Evolutionary conservation across 2,797 vertebrate genomes (phyloP), one percentile per base, ranked within the genome.

Genomic region (Hippopotamyrus pictus): DNA sequence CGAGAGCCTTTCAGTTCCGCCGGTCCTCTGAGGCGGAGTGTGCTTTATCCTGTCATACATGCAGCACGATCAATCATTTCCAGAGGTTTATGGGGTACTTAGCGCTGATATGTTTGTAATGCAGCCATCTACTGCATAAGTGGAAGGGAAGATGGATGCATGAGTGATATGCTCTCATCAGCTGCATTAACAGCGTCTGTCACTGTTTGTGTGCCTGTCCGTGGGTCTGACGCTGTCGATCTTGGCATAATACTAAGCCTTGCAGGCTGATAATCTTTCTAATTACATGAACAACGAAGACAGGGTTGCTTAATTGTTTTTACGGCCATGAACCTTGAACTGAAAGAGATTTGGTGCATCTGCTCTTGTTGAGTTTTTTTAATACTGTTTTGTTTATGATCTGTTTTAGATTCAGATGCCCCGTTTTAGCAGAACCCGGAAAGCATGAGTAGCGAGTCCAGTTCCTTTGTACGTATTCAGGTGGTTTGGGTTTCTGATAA

Each of bases 261-360:
- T 91, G 90, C 92, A 73, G 91, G 89, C 88, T 7, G 62, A 90
- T 90, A 92, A 84, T 83, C 88, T 89, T 89, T 91, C 89, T 92
- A 94, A 95, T 94, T 92, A 93, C 89, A 91, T 69, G 91, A 92
- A 94, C 92, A 90, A 83, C 86, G 90, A 90, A 90, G 90, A 93
- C 92, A 91, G 90, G 79, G 90, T 37, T 91, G 92, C 90, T 93
- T 93, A 94, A 93, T 92, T 92, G 91, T 91, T 89, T 93, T 92
- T 85, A 85, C 90, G 90, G 82, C 50, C 92, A 92, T 93, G 94
- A 92, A 94, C 93, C 93, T 93, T 90, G 88, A 92, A 86, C 87
- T 88, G 91, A 93, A 91, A 92, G 91, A 92, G 90, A 94, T 93
- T 92, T 88, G 90, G 92, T 94, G 90, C 88, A 87, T 90, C 89